Percentiles rank a stretch among this genome's conserved stretches.
phyloP scores from a whole-genome alignment of 2,888 invertebrate genomes.

The Acleris holmiana region DNA sequence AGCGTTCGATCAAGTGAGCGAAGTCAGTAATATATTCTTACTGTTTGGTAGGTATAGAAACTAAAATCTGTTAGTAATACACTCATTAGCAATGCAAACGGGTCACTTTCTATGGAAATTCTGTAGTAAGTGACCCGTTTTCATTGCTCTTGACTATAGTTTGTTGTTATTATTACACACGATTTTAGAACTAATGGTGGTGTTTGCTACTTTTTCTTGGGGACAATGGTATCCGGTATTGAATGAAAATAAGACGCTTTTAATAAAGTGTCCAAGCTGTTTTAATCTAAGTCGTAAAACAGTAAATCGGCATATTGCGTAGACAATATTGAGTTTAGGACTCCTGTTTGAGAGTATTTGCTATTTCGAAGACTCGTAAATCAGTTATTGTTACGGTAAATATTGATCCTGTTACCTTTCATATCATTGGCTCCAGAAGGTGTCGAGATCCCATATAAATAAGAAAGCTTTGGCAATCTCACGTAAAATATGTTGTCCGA shows the following conservation, averaged over 20 bases:
- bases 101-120: no score
- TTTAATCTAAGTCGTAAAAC: slow-evolving; percentile 9
- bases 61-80: no score
- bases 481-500: background rate
- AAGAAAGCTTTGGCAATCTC: background rate
- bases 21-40: no score
- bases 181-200: no score
- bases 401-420: slow-evolving; percentile 6
- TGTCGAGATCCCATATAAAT: background rate
- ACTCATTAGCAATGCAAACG: no score
- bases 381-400: slow-evolving; percentile 24
- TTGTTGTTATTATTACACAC: no score
- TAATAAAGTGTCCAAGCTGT: background rate
- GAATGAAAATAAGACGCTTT: background rate
- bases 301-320: slow-evolving; percentile 27
- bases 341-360: slow-evolving; percentile 21
- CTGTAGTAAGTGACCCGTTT: no score
- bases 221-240: background rate
- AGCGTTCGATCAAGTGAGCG: no score
- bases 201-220: background rate
- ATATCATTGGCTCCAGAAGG: slow-evolving; percentile 11
- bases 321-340: slow-evolving; percentile 29
- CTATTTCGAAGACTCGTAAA: slow-evolving; percentile 31
- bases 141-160: no score
- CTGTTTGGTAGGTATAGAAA: no score